Base-by-base conservation (phyloP, 2,797 vertebrate genomes). In the Sparidentex hasta region DNA sequence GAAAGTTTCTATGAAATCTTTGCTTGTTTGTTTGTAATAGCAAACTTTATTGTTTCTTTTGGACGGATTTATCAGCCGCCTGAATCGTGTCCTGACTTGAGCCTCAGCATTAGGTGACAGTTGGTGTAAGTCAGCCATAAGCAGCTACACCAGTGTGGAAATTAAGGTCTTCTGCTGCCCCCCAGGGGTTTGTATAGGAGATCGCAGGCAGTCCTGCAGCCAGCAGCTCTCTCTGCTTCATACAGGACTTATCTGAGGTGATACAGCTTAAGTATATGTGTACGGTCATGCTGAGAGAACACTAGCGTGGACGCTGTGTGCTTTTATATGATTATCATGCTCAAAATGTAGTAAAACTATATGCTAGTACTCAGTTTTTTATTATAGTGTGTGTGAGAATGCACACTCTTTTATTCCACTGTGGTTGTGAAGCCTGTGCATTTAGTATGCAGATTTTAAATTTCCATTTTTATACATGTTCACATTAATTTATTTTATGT, bases 161-260 rank as follows among this genome's bases (percentile, higher is more conserved):
- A 92, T 80, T 58, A 83, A 95, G 90, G 94, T 92, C 90, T 91
- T 93, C 84, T 95, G 94, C 94, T 95, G 94, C 94, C 94, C 94
- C 90, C 94, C 83, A 92, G 93, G 84, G 95, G 91, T 61, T 75
- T 14, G 7, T 8, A 55, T 23, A 20, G 77, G 83, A 55, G 65
- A 86, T 86, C 69, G 74, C 92, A 91, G 63, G 29, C 71, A 47
- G 50, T 11, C 12, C 56, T 54, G 38, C 59, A 47, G 14, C 17
- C 62, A 20, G 55, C n/a, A 33, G 58, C 62, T 11, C 46, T 11
- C 18, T 21, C 7, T 41, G 64, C 77, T 18, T 79, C 58, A 23
- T 8, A 3, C 41, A 21, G 29, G 63, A 65, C 27, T 57, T 12
- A n/a, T 61, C 41, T 64, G 21, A 71, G 66, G 48, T 57, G n/a